These are phyloP conservation scores for Loxodonta africana DNA, from an alignment of 2,113 vertebrate species.

Conservation along the genomic window DNA sequence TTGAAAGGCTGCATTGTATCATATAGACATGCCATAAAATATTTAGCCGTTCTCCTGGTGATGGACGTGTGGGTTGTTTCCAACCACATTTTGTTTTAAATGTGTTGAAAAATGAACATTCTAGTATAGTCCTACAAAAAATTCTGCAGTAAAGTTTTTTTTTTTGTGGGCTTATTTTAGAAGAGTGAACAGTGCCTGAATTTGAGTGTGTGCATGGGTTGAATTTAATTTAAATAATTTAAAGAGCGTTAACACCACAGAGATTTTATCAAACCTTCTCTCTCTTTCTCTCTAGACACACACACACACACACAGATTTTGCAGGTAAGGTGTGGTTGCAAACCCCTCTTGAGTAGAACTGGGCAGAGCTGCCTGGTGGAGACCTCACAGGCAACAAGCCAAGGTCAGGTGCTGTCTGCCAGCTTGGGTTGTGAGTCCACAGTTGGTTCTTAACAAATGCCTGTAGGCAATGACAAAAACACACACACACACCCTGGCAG, in stretches of 20 bases:
- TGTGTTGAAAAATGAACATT: neutral
- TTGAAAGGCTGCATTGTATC: neutral
- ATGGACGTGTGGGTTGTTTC: neutral
- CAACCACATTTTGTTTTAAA: neutral
- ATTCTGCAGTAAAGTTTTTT: neutral
- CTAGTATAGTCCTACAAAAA: neutral
- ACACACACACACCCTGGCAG: neutral
- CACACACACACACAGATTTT: neutral
- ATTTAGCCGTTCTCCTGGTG: neutral
- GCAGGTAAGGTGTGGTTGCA: neutral
- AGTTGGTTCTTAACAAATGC: constrained; percentile 32
- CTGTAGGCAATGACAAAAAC: neutral
- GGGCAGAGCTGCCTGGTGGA: neutral
- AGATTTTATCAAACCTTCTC: neutral
- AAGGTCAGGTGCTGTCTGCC: neutral
- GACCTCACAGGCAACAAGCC: neutral
- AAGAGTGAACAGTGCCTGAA: neutral
- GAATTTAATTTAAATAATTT: constrained; percentile 58
- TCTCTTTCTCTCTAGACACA: neutral
- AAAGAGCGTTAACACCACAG: neutral
- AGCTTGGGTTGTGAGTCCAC: neutral
- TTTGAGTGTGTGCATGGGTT: neutral
- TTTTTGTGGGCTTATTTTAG: neutral
- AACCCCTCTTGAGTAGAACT: neutral
- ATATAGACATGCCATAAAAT: neutral